A percentile compares a stretch with the other conserved stretches of the same genome.
Conservation (phyloP, 2,113 vertebrate genomes). For the Numenius arquata region DNA sequence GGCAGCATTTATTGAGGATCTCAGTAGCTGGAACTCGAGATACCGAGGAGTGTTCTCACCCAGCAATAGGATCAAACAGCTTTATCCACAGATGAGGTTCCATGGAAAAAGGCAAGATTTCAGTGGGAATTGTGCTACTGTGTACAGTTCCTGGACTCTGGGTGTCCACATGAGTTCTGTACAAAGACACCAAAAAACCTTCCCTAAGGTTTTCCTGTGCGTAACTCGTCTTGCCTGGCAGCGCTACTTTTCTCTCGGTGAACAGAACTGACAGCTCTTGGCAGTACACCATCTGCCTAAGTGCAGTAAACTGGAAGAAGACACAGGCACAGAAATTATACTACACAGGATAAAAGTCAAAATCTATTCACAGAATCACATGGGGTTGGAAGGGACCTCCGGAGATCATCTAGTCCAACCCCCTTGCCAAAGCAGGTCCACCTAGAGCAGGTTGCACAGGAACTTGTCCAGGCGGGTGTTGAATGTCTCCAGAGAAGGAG, state of each 20-base stretch:
- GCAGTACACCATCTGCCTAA: background rate
- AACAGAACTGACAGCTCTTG: background rate
- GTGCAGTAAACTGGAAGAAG: background rate
- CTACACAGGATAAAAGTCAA: background rate
- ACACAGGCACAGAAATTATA: background rate
- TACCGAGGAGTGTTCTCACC: background rate
- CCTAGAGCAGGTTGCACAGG: too few species aligned
- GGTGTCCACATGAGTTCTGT: accelerated
- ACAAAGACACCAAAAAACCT: background rate
- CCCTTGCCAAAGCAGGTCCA: too few species aligned
- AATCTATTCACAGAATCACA: too few species aligned
- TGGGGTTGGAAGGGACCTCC: too few species aligned
- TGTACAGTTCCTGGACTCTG: background rate
- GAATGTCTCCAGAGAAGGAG: too few species aligned
- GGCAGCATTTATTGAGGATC: background rate
- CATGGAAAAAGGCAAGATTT: accelerated
- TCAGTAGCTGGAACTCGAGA: background rate
- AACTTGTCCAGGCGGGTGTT: too few species aligned
- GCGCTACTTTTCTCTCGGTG: background rate
- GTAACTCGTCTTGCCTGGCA: background rate
- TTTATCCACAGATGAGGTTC: background rate
- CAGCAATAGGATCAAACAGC: background rate
- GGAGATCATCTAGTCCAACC: too few species aligned
- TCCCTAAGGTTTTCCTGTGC: background rate
- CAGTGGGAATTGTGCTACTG: background rate